phyloP scores from a whole-genome alignment of 2,888 invertebrate species.

The Sarcophaga caerulescens region DNA sequence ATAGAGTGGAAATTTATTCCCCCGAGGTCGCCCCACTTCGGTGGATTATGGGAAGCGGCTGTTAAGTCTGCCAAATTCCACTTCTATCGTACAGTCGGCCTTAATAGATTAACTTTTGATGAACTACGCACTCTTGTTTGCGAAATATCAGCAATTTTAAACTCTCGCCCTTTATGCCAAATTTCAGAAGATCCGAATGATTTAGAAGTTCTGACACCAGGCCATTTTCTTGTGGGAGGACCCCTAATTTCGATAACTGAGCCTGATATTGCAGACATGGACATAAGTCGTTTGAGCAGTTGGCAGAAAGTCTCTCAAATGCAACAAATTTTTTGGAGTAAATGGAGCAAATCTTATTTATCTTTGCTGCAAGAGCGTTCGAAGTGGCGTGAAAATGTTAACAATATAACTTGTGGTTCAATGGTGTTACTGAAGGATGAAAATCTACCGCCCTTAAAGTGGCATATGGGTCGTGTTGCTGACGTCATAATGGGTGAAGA shows the following conservation, averaged over 20 bases:
- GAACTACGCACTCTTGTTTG: conserved; percentile 62
- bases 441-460: conserved; percentile 59
- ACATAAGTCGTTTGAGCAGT: conserved; percentile 8
- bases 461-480: conserved; percentile 64
- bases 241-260: conserved; percentile 12
- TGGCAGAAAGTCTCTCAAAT: conserved; percentile 35
- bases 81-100: conserved; percentile 54
- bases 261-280: background rate
- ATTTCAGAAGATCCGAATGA: conserved; percentile 10
- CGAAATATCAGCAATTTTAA: conserved; percentile 60
- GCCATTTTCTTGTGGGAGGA: conserved; percentile 26
- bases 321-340: conserved; percentile 65
- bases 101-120: conserved; percentile 39
- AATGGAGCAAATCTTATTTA: conserved; percentile 54
- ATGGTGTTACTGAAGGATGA: conserved; percentile 55
- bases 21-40: too few relatives aligned
- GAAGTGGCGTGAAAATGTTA: conserved; percentile 58
- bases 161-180: conserved; percentile 54
- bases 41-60: too few relatives aligned
- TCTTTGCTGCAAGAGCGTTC: conserved; percentile 62
- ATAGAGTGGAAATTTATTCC: too few relatives aligned
- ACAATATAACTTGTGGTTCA: conserved; percentile 16
- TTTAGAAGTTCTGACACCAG: background rate
- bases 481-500: conserved; percentile 47
- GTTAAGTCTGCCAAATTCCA: conserved; percentile 55